phyloP scores from a whole-genome alignment of 2,113 vertebrate species.

The Corydoras sp. region DNA sequence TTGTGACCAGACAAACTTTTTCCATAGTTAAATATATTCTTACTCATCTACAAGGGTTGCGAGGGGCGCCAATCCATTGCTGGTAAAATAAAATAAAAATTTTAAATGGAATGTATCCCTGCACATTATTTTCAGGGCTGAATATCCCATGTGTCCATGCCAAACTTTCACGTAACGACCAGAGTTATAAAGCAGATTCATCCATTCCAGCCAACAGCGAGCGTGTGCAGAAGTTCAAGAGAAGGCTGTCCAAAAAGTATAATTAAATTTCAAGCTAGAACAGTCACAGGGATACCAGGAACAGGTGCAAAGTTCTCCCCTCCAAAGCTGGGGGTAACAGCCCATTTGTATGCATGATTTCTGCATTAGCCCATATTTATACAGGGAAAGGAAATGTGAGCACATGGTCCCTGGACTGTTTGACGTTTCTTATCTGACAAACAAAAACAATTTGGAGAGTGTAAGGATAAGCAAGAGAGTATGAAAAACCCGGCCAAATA shows the following conservation, averaged over 20 bases:
- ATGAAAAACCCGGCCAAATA: too few species aligned
- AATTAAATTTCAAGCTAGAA: slow-evolving; percentile 10
- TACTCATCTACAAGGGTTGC: too few species aligned
- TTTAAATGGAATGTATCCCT: slow-evolving; percentile 22
- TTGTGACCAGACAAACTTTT: neutral
- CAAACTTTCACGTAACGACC: slow-evolving; percentile 35
- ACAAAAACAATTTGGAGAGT: neutral
- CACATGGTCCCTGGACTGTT: neutral
- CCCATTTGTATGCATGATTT: neutral
- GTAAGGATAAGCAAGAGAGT: too few species aligned
- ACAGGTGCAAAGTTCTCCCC: slow-evolving; percentile 27
- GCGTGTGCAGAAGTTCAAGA: slow-evolving; percentile 22
- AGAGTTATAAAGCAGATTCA: slow-evolving; percentile 31
- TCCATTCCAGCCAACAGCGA: slow-evolving; percentile 14
- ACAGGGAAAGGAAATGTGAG: neutral
- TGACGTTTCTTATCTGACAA: neutral
- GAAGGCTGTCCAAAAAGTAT: slow-evolving; percentile 28
- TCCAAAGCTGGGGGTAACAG: slow-evolving; percentile 9
- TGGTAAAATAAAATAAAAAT: slow-evolving; percentile 2
- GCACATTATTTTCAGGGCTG: slow-evolving; percentile 29
- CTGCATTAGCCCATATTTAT: slow-evolving; percentile 3
- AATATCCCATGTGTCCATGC: slow-evolving; percentile 28
- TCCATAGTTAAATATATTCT: too few species aligned
- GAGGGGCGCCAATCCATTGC: too few species aligned
- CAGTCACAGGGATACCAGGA: neutral